Base-by-base conservation (phyloP, 1,140 invertebrate species). In the Acromyrmex echinatior region DNA sequence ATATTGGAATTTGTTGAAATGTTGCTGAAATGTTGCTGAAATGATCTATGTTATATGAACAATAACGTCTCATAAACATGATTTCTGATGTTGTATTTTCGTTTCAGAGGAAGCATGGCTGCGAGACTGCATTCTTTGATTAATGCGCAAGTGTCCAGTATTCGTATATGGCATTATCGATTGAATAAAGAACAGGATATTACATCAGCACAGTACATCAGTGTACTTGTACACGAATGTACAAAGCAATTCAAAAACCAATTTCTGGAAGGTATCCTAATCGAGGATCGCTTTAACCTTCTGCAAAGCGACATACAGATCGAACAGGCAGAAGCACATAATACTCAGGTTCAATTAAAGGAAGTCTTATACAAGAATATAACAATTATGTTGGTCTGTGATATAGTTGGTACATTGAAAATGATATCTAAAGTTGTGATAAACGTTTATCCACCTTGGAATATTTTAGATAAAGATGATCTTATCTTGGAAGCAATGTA, bases 381-480 rank as follows among this genome's bases (percentile, higher is more conserved):
- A 31, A 94, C 81, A 18, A 73, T 95, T 0, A 90, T 95, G 66
- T 86, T 87, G 31, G 78, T 93, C 71, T 93, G 94, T 49, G 93
- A 95, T 88, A 92, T 95, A 66, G 92, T 93, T 0, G 92, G 94
- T 7, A 66, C 73, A 45, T 53, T 94, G 6, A 92, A 88, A 56
- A 76, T 92, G 65, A 85, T 84, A 6, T 53, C 89, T 0, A 86
- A 90, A 39, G 88, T 87, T 87, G 77, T 73, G 16, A 88, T 95
- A 81, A 94, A 94, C 70, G 85, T 95, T 81, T 95, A 93, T 87
- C 90, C 92, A 6, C 94, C 95, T 1, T 95, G 92, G 93, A 92
- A 92, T 62, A 76, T 93, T 21, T 65, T 95, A 18, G 92, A 95
- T 79, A 35, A 70, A 16, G 62, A 90, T 18, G 84, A 89, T 60